Base-by-base conservation (phyloP, 2,888 invertebrate genomes). In the Eilema sororculum region DNA sequence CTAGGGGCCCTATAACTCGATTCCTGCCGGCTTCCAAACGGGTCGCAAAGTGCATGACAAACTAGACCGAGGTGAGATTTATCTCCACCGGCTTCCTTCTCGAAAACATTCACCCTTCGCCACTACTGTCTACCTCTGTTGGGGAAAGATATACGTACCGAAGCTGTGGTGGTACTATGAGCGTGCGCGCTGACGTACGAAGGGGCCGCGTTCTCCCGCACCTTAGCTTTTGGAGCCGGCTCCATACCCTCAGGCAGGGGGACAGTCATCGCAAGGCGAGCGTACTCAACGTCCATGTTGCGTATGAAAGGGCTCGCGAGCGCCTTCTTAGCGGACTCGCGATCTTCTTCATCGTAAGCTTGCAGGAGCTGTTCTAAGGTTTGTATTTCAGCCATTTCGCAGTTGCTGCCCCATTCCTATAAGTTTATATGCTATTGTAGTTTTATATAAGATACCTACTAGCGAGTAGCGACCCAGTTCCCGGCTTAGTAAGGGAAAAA, bases 251-350 rank as follows among this genome's bases (percentile, higher is more conserved):
- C 90, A 0, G 94, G 94, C 72, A 94, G 79, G 0, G 91, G 92
- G 3, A 95, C 83, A 5, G 77, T 76, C 13, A 80, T 76, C 0
- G 94, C 93, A 41, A 95, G 81, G 76, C 97, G 96, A 0, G 98
- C 96, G 88, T 98, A 98, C 88, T 99, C 99, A 10, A 98, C 97
- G 89, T 99, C 99, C 98, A 99, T 98, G 88, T 98, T 98, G 76
- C 98, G 97, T 69, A 99, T 98, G 89, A 99, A 99, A 0, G 98
- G 97, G 78, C 97, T 97, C 71, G 96, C 96, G 2, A 99, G 93
- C 0, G 98, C 98, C 60, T 96, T 92, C 80, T 96, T 96, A 0
- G 98, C 98, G n/a, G 96, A 93, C 60, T 98, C 98, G 0, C 97
- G 96, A 90, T 99, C 98, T 85, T 98, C 98, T 82, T 98, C 98